Evolutionary conservation across 2,113 vertebrate genomes (phyloP).

Genomic region (human (Homo sapiens)): DNA sequence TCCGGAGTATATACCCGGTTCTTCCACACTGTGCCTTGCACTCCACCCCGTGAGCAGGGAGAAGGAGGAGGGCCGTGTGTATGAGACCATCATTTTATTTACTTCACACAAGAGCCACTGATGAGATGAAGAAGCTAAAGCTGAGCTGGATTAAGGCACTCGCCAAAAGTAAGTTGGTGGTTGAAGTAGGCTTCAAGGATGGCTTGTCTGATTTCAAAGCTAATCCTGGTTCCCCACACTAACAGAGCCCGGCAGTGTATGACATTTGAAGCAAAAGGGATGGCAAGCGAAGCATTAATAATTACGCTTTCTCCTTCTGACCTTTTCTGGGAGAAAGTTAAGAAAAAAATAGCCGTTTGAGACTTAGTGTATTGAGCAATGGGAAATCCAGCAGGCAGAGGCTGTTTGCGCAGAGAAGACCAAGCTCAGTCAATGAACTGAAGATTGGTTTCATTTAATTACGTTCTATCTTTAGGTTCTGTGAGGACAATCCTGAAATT

Average conservation of each 20-base stretch:
- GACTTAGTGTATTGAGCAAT: background rate
- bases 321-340: background rate
- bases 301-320: background rate
- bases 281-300: background rate
- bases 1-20: background rate
- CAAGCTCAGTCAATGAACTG: background rate
- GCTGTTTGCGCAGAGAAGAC: background rate
- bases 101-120: background rate
- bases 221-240: background rate
- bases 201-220: background rate
- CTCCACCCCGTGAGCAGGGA: accelerated
- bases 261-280: background rate
- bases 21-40: background rate
- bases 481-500: background rate
- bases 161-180: background rate
- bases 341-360: background rate
- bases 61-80: accelerated
- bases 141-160: background rate
- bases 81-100: background rate
- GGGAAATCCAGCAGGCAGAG: background rate
- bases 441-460: background rate
- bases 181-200: background rate
- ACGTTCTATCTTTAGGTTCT: background rate
- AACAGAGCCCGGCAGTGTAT: background rate
- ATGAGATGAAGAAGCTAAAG: background rate